Evolutionary conservation across 2,888 invertebrate species (phyloP), one percentile per base, ranked within the genome.

Genomic region (Nematopogon swammerdamellus): DNA sequence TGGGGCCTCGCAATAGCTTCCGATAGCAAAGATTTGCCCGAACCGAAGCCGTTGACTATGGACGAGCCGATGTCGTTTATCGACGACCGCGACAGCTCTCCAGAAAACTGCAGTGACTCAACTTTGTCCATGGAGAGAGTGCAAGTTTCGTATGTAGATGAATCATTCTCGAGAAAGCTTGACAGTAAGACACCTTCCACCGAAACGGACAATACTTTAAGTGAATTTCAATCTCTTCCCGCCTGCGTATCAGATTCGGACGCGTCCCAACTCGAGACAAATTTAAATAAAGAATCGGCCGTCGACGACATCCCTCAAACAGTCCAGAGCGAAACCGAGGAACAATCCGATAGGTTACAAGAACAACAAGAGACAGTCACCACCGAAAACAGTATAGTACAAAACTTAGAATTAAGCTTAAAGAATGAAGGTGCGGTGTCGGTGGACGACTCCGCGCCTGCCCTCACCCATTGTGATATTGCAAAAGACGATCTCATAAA

Each of bases 351-450:
- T n/a, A n/a, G n/a, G n/a, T n/a, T n/a, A n/a, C n/a, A n/a, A n/a
- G n/a, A n/a, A n/a, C n/a, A n/a, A n/a, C n/a, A n/a, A n/a, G 65
- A 65, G 53, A 52, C 3, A 18, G 45, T 57, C 60, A 67, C 79
- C 77, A 77, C 79, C 79, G 79, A 74, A 68, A 69, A 70, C 60
- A 65, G 63, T 61, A 65, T 72, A 77, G 77, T 79, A 79, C 77
- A 77, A 79, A 77, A 67, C 64, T 63, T 79, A 79, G 77, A 63
- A 70, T 62, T 79, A 77, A 79, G 77, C 62, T 59, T n/a, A 66
- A 61, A 25, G n/a, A n/a, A n/a, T n/a, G n/a, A n/a, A n/a, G n/a
- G 25, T 25, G 25, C 25, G 36, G n/a, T 8, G 36, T 4, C 4
- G 6, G 36, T 14, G 36, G 36, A 14, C n/a, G 36, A 25, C 25